Base-by-base conservation (phyloP, 2,797 vertebrate species). In the Lophius americanus region DNA sequence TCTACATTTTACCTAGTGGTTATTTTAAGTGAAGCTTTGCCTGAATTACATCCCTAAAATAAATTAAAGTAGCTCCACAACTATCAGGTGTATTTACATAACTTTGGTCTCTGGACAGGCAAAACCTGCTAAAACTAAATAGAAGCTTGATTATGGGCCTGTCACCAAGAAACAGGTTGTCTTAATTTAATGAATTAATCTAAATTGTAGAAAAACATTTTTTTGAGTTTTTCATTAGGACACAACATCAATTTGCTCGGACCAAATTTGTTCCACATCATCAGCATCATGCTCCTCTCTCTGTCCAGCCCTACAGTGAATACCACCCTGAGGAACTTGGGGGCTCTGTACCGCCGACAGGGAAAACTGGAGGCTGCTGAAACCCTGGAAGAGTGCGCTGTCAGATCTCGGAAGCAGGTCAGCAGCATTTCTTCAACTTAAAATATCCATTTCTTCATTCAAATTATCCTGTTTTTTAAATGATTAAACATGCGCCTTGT, bases 281-380 rank as follows among this genome's bases (percentile, higher is more conserved):
- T 49, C 6, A 49, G 23, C 5, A 23, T 63, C 23, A 14, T 66
- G 4, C 8, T 1, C 58, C 13, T 67, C 6, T 83, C 2, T 55
- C n/a, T 2, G 3, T 48, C 1, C 84, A 99, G 98, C 90, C 98
- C 98, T 0, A 99, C 97, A 32, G 97, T 99, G 81, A 98, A 97
- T 91, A 98, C 98, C 13, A 99, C 98, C 7, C 91, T 99, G 91
- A 93, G 95, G 85, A 99, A 98, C 92, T 91, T 99, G 46, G 97
- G 98, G 0, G 97, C 98, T 0, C 89, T 99, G 76, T 99, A 99
- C 85, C 95, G 96, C 68, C 94, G 97, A 1, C 96, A 98, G 91
- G 96, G 96, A 66, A 98, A 97, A 83, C 91, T 98, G 9, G 96
- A 98, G 89, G 96, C 96, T 0, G 96, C 96, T 0, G 96, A 98